Conservation (phyloP, 2,888 invertebrate species). For the Spilarctia lutea region DNA sequence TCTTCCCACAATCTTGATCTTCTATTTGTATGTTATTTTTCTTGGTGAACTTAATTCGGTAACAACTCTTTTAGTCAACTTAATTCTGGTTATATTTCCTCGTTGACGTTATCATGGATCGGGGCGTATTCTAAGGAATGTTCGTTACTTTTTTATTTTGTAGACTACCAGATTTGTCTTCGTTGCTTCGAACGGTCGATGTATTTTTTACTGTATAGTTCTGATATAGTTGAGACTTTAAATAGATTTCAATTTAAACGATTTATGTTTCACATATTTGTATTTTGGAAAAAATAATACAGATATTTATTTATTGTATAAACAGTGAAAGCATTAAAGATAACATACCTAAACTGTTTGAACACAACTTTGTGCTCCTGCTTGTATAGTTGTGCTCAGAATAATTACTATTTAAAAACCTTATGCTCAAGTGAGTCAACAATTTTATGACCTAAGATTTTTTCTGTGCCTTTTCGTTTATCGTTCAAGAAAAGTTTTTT, state of each 20-base stretch:
- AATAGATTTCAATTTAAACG: no score
- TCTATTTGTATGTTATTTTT: slow-evolving; percentile 83
- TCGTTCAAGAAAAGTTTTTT: not conserved
- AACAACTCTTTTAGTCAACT: slow-evolving; percentile 80
- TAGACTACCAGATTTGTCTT: slow-evolving; percentile 42
- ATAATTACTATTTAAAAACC: not conserved
- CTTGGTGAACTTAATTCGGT: slow-evolving; percentile 77
- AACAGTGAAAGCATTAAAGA: not conserved
- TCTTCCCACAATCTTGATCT: slow-evolving; percentile 82
- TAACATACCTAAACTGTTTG: no score
- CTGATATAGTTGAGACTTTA: not conserved
- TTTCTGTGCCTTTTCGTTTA: not conserved
- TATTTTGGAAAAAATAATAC: not conserved
- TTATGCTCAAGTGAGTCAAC: not conserved
- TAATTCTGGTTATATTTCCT: slow-evolving; percentile 79
- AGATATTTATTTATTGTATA: not conserved
- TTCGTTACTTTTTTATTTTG: slow-evolving; percentile 46
- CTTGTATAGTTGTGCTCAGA: no score
- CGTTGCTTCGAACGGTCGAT: slow-evolving; percentile 37
- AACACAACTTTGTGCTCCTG: no score
- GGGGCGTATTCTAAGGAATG: slow-evolving; percentile 62
- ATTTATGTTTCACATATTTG: not conserved
- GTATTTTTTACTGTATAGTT: slow-evolving; percentile 2
- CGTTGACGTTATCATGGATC: slow-evolving; percentile 70
- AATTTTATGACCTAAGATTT: not conserved